Base-by-base conservation (phyloP, 2,888 invertebrate species). In the Phyto melanocephala region DNA sequence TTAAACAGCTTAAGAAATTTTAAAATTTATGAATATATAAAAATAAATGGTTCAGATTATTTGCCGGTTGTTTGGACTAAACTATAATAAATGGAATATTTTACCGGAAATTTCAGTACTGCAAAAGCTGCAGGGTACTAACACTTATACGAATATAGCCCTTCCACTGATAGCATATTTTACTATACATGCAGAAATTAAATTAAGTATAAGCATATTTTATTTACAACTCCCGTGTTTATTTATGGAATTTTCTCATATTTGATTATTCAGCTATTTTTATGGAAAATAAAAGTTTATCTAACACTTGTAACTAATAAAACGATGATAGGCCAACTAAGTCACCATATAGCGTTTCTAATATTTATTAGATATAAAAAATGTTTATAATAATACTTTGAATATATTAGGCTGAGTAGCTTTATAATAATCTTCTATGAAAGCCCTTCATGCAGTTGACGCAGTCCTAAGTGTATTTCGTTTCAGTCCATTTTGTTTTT, bases 251-350 rank as follows among this genome's bases (percentile, higher is more conserved):
- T 50, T 45, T 62, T 77, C 50, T 52, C 35, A 52, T 63, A 65
- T 80, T 74, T 74, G 65, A 74, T 67, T 67, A 60, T 67, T 74
- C 67, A 65, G 78, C 70, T 63, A 76, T 68, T 76, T 68, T 68
- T 67, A 56, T 71, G 71, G 54, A 68, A 65, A 65, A 63, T 52
- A 68, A 60, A 76, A 52, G 28, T 50, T 50, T 72, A 6, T n/a
- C 6, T 10, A 13, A 62, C 40, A 62, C 42, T 15, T 24, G 15
- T 5, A 15, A 4, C 60, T n/a, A 10, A 28, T 28, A 28, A 28
- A 28, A 28, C 28, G 28, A 28, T 28, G 3, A 28, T 28, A 3
- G 3, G 3, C 6, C 28, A 28, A 5, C 6, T 28, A 28, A 28
- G 28, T 5, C 6, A 28, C 28, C 28, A 28, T 28, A 28, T 28